Evolutionary conservation across 64 coral and sea anemone genomes (phyloP).

Genomic region (Actinia equina): DNA sequence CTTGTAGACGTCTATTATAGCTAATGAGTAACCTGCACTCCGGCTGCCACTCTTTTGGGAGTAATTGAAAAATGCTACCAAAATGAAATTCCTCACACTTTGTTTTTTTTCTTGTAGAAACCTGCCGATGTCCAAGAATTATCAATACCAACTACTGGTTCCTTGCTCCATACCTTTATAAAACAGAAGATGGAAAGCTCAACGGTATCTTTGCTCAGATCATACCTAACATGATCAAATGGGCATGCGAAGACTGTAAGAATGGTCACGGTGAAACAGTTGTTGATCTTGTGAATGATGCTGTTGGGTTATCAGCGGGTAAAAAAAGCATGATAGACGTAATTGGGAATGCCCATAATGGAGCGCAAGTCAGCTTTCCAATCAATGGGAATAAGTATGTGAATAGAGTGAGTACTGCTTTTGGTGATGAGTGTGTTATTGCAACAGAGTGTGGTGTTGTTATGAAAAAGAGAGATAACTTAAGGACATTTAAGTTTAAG

Average conservation of each 20-base stretch:
- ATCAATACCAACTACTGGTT: slow-evolving; percentile 41
- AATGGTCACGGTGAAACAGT: slow-evolving; percentile 11
- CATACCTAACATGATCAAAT: not conserved
- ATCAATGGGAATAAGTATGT: no score
- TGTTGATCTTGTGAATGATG: slow-evolving; percentile 16
- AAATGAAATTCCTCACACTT: no score
- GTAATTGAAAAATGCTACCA: no score
- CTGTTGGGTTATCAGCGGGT: not conserved
- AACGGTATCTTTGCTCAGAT: slow-evolving; percentile 25
- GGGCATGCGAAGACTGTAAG: slow-evolving; percentile 15
- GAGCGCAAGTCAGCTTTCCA: slow-evolving; percentile 13
- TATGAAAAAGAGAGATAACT: no score
- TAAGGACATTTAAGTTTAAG: no score
- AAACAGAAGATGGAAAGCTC: not conserved
- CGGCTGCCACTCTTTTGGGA: no score
- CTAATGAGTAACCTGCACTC: no score
- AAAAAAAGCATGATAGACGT: slow-evolving; percentile 28
- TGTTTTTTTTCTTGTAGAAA: slow-evolving; percentile 5
- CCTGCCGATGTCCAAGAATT: slow-evolving; percentile 26
- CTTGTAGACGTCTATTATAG: no score
- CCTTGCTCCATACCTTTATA: slow-evolving; percentile 13
- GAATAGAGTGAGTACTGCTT: no score
- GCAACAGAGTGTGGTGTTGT: no score
- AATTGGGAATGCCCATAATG: not conserved
- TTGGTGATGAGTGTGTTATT: no score